Conservation (phyloP, 2,113 vertebrate genomes). For the Globicephala melas region DNA sequence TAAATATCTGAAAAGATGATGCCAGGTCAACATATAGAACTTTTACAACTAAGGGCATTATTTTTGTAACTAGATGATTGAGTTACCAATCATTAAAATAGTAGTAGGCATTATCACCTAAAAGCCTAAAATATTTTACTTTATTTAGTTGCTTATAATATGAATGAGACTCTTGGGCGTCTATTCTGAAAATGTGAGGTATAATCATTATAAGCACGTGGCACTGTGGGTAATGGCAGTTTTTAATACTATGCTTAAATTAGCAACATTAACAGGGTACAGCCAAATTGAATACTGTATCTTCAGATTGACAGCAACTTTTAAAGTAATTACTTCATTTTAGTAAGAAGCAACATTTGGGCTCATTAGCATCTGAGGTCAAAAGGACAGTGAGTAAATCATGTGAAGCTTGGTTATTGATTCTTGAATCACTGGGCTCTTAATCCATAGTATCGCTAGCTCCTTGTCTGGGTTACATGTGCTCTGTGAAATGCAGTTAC, state of each 20-base stretch:
- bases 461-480: not conserved
- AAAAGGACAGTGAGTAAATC: conserved; percentile 40
- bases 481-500: conserved; percentile 18
- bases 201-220: not conserved
- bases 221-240: not conserved
- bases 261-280: not conserved
- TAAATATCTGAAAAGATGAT: not conserved
- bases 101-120: not conserved
- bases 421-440: not conserved
- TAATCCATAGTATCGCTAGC: not conserved
- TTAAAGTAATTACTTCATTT: conserved; percentile 50
- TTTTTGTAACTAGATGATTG: not conserved
- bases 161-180: conserved; percentile 6
- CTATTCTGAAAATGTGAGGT: not conserved
- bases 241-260: conserved; percentile 37
- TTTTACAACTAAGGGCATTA: not conserved
- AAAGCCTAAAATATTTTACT: not conserved
- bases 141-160: not conserved
- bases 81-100: not conserved
- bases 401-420: conserved; percentile 41
- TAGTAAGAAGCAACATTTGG: conserved; percentile 12
- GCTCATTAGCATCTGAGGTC: conserved; percentile 38
- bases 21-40: not conserved
- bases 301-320: conserved; percentile 9
- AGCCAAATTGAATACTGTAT: not conserved